A percentile compares a stretch with the other conserved stretches of the same genome.
phyloP scores from a whole-genome alignment of 1,140 invertebrate species.

The Tyrophagus putrescentiae region DNA sequence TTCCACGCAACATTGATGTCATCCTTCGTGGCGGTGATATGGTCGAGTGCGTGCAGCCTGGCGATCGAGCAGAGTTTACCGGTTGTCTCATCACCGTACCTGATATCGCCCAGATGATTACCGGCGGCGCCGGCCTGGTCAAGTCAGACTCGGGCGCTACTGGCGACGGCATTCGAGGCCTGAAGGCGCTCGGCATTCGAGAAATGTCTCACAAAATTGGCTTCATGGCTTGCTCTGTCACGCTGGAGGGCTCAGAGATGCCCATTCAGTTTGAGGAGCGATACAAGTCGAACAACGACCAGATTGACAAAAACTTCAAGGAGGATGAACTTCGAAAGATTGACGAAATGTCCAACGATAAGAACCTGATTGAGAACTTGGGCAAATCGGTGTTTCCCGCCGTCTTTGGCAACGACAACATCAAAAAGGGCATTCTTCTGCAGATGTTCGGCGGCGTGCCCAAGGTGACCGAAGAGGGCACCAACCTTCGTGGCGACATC shows the following conservation, averaged over 20 bases:
- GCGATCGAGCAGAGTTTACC: slow-evolving; percentile 83
- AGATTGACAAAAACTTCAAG: slow-evolving; percentile 41
- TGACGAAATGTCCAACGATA: slow-evolving; percentile 90
- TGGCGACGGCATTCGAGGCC: slow-evolving; percentile 79
- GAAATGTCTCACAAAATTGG: slow-evolving; percentile 90
- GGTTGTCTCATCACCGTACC: slow-evolving; percentile 95
- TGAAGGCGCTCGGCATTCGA: slow-evolving; percentile 84
- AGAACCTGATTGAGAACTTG: slow-evolving; percentile 79
- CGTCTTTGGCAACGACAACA: slow-evolving; percentile 94
- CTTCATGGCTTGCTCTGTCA: slow-evolving; percentile 71
- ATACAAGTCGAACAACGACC: not conserved
- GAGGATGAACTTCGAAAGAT: slow-evolving; percentile 82
- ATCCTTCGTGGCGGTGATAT: slow-evolving; percentile 78
- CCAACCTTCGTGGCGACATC: slow-evolving; percentile 76
- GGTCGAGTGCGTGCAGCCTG: slow-evolving; percentile 88
- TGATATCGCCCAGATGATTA: slow-evolving; percentile 56
- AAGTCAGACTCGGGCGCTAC: slow-evolving; percentile 14
- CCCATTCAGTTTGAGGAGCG: slow-evolving; percentile 15
- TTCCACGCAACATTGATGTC: slow-evolving; percentile 86
- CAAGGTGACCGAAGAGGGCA: slow-evolving; percentile 80
- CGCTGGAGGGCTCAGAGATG: slow-evolving; percentile 15
- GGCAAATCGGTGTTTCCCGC: slow-evolving; percentile 86
- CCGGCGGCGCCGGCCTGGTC: slow-evolving; percentile 18
- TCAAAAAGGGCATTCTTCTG: slow-evolving; percentile 80
- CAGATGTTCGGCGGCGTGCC: slow-evolving; percentile 96